Evolutionary conservation across 2,888 invertebrate species (phyloP).

Genomic region (Leucoptera coffeella): DNA sequence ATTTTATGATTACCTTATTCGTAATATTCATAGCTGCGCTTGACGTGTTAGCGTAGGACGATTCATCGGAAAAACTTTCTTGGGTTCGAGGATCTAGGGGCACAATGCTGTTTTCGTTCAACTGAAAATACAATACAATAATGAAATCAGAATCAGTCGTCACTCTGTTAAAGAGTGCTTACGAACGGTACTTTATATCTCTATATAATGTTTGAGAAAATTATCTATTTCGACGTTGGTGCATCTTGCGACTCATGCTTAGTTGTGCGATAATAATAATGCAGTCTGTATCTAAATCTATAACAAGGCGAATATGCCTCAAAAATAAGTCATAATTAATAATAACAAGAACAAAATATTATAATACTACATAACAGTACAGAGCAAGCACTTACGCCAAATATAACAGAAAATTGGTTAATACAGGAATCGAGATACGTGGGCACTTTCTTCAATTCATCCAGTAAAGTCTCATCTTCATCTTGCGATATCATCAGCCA

Average conservation of each 20-base stretch:
- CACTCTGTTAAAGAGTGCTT: too few species aligned
- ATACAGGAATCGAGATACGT: slow-evolving; percentile 62
- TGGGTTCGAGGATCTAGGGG: slow-evolving; percentile 17
- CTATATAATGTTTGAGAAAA: too few species aligned
- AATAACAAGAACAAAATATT: too few species aligned
- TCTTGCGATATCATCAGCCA: slow-evolving; percentile 50
- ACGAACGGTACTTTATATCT: too few species aligned
- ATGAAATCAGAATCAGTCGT: too few species aligned
- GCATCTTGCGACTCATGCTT: too few species aligned
- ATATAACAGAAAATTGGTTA: slow-evolving; percentile 63
- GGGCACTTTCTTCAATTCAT: slow-evolving; percentile 66
- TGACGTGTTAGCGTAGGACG: slow-evolving; percentile 27
- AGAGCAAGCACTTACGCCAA: slow-evolving; percentile 69
- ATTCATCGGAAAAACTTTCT: slow-evolving; percentile 23
- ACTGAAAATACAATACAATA: slow-evolving; percentile 18
- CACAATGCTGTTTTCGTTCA: slow-evolving; percentile 21
- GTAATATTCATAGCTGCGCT: slow-evolving; percentile 26
- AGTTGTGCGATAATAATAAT: too few species aligned
- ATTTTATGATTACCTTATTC: slow-evolving; percentile 20
- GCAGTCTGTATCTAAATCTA: too few species aligned
- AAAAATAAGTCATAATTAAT: too few species aligned
- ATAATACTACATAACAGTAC: too few species aligned
- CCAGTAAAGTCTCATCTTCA: slow-evolving; percentile 57
- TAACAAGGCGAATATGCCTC: too few species aligned
- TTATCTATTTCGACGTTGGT: too few species aligned